phyloP scores from a whole-genome alignment of 2,797 vertebrate genomes.

The Phalloptychus januarius region DNA sequence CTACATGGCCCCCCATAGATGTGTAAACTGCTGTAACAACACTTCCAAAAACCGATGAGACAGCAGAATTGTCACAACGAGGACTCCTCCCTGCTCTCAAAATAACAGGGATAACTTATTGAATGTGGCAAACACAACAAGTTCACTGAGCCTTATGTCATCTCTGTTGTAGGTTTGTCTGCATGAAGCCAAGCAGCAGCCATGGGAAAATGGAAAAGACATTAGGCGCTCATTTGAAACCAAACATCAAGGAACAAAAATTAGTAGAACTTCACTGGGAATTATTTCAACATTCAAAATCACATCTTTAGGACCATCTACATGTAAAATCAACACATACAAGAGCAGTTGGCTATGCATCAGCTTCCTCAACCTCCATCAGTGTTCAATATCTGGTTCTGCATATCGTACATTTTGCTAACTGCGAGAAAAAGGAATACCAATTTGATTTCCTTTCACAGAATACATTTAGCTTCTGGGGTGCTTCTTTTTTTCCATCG shows the following conservation, averaged over 20 bases:
- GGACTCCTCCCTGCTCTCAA: background rate
- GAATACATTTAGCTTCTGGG: conserved; percentile 19
- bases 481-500: conserved; percentile 16
- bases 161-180: background rate
- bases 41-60: background rate
- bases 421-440: conserved; percentile 7
- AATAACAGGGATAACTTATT: background rate
- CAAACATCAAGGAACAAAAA: background rate
- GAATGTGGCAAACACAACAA: background rate
- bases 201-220: background rate
- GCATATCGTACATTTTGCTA: conserved; percentile 41
- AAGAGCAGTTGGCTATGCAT: background rate
- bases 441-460: background rate
- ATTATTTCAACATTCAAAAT: background rate
- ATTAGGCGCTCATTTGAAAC: background rate
- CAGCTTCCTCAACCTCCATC: background rate
- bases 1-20: background rate
- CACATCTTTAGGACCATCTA: background rate
- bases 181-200: background rate
- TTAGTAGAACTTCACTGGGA: background rate
- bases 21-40: background rate
- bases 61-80: background rate
- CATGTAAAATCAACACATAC: background rate
- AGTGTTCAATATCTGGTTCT: conserved; percentile 3
- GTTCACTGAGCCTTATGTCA: background rate